Conservation (phyloP, 1,140 invertebrate genomes). For the Scaptomyza montana region DNA sequence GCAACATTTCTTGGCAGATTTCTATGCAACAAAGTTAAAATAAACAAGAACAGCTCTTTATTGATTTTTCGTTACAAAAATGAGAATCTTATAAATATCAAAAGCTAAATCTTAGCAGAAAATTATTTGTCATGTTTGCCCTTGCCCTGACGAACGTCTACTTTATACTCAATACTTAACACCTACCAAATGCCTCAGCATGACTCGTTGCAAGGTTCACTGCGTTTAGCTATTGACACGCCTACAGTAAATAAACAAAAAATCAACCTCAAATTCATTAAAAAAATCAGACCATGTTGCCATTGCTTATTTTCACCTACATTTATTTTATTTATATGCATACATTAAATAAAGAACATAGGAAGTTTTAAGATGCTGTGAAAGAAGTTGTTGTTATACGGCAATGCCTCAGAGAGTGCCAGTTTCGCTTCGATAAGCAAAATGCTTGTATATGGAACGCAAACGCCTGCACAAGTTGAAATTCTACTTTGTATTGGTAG, state of each 20-base stretch:
- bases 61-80: too few species aligned
- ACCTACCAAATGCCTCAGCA: slow-evolving; percentile 1
- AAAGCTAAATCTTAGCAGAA: too few species aligned
- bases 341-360: slow-evolving; percentile 7
- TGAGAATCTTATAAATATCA: neutral
- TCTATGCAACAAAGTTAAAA: neutral
- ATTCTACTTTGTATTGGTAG: too few species aligned
- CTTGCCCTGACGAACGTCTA: neutral
- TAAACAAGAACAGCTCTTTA: too few species aligned
- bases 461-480: too few species aligned
- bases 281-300: slow-evolving; percentile 61
- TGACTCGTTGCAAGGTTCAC: slow-evolving; percentile 26
- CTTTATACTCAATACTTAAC: neutral
- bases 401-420: too few species aligned
- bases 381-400: slow-evolving; percentile 27
- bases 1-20: neutral
- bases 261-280: slow-evolving; percentile 42
- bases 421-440: neutral
- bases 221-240: slow-evolving; percentile 35
- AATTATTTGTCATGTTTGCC: slow-evolving; percentile 6
- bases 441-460: too few species aligned
- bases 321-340: slow-evolving; percentile 69
- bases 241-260: slow-evolving; percentile 24
- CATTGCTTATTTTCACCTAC: slow-evolving; percentile 79
- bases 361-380: neutral